phyloP scores from a whole-genome alignment of 1,140 invertebrate species.

The Temnothorax curvispinosus region DNA sequence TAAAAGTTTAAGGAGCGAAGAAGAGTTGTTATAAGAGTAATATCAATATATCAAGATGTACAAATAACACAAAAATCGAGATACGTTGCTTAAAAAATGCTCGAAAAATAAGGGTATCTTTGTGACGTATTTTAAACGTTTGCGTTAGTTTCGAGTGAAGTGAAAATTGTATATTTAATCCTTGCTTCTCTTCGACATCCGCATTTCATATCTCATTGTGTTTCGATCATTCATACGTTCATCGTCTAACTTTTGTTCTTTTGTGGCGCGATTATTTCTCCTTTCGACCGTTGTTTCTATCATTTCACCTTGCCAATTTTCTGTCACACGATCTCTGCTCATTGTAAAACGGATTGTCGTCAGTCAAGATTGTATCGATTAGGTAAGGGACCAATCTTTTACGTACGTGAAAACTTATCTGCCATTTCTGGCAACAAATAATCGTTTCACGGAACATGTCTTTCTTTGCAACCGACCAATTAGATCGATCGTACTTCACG shows the following conservation, averaged over 20 bases:
- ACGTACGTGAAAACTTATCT: neutral
- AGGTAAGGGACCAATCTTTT: constrained; percentile 64
- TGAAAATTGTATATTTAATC: neutral
- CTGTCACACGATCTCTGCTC: constrained; percentile 19
- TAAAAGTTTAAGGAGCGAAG: constrained; percentile 8
- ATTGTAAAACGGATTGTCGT: neutral
- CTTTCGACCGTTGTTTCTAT: constrained; percentile 48
- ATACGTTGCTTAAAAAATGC: neutral
- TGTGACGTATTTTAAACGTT: neutral
- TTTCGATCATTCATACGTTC: constrained; percentile 33
- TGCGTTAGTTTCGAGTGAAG: neutral
- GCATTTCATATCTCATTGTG: constrained; percentile 14
- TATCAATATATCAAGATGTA: neutral
- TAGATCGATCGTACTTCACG: neutral
- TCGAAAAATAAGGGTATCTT: neutral
- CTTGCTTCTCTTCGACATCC: neutral
- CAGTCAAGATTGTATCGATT: constrained; percentile 25
- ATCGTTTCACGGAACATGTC: neutral
- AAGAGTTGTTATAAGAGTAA: neutral
- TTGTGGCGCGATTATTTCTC: constrained; percentile 58
- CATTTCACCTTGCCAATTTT: constrained; percentile 39
- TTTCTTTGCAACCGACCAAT: constrained; percentile 6
- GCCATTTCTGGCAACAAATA: neutral
- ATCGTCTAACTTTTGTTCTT: constrained; percentile 38
- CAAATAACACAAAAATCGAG: neutral